Base-by-base conservation (phyloP, 2,888 invertebrate species). In the Leptarthrus brevirostris region DNA sequence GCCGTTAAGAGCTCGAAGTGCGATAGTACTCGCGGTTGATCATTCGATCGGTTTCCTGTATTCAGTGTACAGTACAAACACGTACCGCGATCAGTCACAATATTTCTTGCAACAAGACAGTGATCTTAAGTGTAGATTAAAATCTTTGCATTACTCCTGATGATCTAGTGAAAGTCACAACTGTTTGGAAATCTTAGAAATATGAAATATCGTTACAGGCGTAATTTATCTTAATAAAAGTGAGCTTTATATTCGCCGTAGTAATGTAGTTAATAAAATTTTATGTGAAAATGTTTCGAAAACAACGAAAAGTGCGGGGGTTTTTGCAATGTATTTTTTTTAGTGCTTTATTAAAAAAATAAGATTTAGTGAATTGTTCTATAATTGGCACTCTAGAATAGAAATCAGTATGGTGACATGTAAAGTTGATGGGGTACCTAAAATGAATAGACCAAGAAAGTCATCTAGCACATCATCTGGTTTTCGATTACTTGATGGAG, bases 391-490 rank as follows among this genome's bases (percentile, higher is more conserved):
- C 12, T 12, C 6, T 3, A 12, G 40, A 40, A n/a, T 40, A 1
- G 34, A 53, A 75, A 76, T 72, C 79, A 82, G 78, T 77, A 85
- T 85, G 85, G 85, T 85, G 79, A 85, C 86, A 79, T 84, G 85
- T 80, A 84, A 82, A 80, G 78, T 82, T 74, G 85, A 85, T 79
- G 79, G 82, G 77, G 80, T 82, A 76, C 81, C 81, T 73, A 85
- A 84, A 81, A 79, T 79, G 78, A 78, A 74, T 69, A 81, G 81
- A 53, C 75, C 79, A 10, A 81, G 82, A 12, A 82, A 83, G 74
- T 78, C 81, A 64, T 76, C 80, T n/a, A 83, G 82, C 75, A 81
- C 81, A 76, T 84, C 84, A 53, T 85, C 85, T 66, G 85, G 83
- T 76, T 83, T 84, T 78, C 83, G 85, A 75, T 82, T 85, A 73